Percentiles rank a stretch among this genome's conserved stretches.
These are phyloP conservation scores for Eupithecia insigniata DNA, from an alignment of 2,888 invertebrate species.

Conservation along the genomic window DNA sequence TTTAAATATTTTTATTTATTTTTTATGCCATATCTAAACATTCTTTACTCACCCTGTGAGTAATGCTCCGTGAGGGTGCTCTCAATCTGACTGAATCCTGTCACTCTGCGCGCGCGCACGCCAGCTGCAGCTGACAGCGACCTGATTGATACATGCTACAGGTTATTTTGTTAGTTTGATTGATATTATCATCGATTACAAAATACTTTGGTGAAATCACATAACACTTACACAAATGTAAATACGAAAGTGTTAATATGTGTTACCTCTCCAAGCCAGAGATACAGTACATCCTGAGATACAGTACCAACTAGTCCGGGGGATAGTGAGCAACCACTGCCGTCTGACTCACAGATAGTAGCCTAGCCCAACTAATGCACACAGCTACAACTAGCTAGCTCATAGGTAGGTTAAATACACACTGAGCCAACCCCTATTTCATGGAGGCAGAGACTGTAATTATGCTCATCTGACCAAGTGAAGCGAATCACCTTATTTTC, in stretches of 20 bases:
- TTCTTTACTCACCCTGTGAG: conserved; percentile 28
- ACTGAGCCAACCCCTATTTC: too few species aligned
- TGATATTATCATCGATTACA: not conserved
- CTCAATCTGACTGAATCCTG: conserved; percentile 60
- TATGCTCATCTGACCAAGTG: not conserved
- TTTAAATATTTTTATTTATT: not conserved
- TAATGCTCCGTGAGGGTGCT: conserved; percentile 48
- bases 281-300: too few species aligned
- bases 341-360: too few species aligned
- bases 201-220: not conserved
- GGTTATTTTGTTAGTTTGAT: not conserved
- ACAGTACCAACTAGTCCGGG: too few species aligned
- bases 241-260: too few species aligned
- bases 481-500: not conserved
- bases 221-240: too few species aligned
- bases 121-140: conserved; percentile 37
- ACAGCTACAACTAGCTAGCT: too few species aligned
- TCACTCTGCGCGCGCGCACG: conserved; percentile 61
- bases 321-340: too few species aligned
- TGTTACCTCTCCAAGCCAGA: too few species aligned
- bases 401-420: too few species aligned
- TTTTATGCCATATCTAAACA: conserved; percentile 20
- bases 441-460: too few species aligned
- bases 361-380: too few species aligned
- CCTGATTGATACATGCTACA: conserved; percentile 1